These are phyloP conservation scores for Oriolus oriolus DNA, from an alignment of 2,113 vertebrate genomes.

Conservation along the genomic window DNA sequence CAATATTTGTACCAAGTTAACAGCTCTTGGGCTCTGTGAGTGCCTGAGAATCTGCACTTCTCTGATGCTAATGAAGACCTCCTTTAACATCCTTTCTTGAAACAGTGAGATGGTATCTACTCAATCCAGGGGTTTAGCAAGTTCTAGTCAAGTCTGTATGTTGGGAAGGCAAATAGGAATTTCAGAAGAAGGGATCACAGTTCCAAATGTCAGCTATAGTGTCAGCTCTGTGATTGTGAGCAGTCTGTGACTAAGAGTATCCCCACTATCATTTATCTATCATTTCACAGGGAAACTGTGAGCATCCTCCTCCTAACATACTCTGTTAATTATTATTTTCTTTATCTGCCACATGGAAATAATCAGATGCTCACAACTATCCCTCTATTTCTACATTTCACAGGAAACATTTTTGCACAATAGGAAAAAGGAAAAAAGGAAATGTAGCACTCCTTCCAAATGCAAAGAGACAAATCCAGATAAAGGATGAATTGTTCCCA, in stretches of 20 bases:
- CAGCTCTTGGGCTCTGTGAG: background rate
- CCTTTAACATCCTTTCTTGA: background rate
- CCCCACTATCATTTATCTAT: background rate
- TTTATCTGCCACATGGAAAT: background rate
- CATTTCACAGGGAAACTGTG: background rate
- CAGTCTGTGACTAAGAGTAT: background rate
- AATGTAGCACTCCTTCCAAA: background rate
- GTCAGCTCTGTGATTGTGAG: background rate
- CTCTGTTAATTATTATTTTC: background rate
- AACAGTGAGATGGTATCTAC: background rate
- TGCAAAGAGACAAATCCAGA: background rate
- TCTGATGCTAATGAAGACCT: background rate
- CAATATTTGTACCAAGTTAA: background rate
- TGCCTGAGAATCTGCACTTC: background rate
- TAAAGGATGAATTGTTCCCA: background rate
- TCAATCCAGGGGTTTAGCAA: background rate
- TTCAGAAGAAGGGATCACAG: background rate
- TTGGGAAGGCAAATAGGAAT: background rate
- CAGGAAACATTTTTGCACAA: background rate
- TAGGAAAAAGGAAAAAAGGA: background rate
- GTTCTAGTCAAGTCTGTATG: background rate
- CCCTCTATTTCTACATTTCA: background rate
- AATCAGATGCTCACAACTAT: background rate
- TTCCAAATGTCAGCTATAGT: background rate
- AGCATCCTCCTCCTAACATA: background rate